Evolutionary conservation across 2,797 vertebrate species (phyloP).

Genomic region (Phaenicophaeus curvirostris): DNA sequence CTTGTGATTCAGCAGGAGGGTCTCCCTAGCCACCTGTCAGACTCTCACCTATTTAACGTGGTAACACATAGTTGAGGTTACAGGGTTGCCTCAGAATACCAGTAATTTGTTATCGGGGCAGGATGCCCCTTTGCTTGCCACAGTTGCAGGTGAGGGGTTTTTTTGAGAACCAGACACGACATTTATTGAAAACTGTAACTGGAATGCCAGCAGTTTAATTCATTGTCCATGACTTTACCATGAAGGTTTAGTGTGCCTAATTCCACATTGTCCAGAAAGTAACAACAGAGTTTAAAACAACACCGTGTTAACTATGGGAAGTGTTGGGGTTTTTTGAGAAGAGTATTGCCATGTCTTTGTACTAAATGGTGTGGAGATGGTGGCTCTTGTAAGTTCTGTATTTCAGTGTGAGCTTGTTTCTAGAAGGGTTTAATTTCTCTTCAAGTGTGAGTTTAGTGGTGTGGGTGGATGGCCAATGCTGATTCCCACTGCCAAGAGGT

Average conservation of each 20-base stretch:
- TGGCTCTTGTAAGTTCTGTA: neutral
- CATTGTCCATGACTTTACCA: neutral
- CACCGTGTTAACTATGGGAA: neutral
- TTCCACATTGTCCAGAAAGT: neutral
- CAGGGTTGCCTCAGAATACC: neutral
- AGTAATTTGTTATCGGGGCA: neutral
- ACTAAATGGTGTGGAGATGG: neutral
- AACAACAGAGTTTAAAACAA: neutral
- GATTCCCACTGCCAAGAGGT: neutral
- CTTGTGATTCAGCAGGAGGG: too few species aligned
- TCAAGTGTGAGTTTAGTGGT: neutral
- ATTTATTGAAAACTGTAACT: neutral
- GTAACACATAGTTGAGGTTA: neutral
- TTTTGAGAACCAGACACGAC: neutral
- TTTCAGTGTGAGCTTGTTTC: neutral
- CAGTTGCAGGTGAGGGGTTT: neutral
- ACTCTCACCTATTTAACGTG: too few species aligned
- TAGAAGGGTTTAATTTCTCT: neutral
- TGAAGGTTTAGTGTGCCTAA: neutral
- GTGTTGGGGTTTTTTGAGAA: fast-evolving
- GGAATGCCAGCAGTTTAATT: neutral
- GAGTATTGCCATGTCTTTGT: neutral
- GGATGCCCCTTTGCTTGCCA: neutral
- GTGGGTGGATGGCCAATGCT: neutral
- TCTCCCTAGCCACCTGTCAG: too few species aligned